Evolutionary conservation across 2,797 vertebrate species (phyloP).

Genomic region (Octomys mimax): DNA sequence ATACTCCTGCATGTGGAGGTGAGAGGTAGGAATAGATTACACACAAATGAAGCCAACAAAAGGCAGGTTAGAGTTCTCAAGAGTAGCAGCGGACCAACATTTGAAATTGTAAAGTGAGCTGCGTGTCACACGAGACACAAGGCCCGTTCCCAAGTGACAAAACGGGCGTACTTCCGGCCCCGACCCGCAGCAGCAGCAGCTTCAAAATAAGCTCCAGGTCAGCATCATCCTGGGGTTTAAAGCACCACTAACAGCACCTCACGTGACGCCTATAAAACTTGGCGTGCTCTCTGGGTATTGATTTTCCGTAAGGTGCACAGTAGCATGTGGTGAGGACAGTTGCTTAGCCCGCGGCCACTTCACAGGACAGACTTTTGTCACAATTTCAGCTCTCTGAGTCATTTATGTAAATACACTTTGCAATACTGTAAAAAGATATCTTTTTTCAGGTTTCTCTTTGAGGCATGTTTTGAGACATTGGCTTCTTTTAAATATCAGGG

Average conservation of each 20-base stretch:
- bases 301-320: slow-evolving; percentile 60
- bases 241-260: not conserved
- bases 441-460: slow-evolving; percentile 51
- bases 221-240: slow-evolving; percentile 6
- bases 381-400: slow-evolving; percentile 47
- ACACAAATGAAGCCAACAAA: not conserved
- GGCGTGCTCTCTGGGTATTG: not conserved
- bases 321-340: slow-evolving; percentile 43
- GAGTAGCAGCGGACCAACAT: not conserved
- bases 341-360: slow-evolving; percentile 61
- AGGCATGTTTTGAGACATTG: slow-evolving; percentile 66
- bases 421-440: slow-evolving; percentile 18
- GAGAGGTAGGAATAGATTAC: not conserved
- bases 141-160: not conserved
- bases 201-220: not conserved
- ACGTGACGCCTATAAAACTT: not conserved
- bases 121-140: not conserved
- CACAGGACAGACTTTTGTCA: slow-evolving; percentile 48
- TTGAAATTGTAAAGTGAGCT: slow-evolving; percentile 38
- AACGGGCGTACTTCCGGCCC: not conserved
- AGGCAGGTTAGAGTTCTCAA: not conserved
- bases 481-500: slow-evolving; percentile 67
- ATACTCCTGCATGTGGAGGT: not conserved
- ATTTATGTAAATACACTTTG: slow-evolving; percentile 70
- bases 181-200: not conserved